Evolutionary conservation across 92 coral and sea anemone genomes (phyloP), one percentile per base, ranked within the genome.

Genomic region (Phymanthus crucifer): DNA sequence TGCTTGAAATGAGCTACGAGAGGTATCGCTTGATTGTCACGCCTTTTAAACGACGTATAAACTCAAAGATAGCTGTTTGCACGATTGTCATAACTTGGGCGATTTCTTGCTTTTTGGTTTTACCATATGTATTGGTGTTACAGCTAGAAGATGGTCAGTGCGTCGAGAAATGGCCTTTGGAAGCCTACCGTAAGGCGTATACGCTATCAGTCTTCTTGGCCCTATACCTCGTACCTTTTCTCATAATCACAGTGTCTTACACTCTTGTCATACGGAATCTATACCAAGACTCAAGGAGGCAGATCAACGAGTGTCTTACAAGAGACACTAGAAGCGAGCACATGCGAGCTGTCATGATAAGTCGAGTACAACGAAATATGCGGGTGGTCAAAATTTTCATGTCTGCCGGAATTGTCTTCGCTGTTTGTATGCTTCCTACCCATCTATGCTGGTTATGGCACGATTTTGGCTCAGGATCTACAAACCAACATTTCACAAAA

Each of bases 381-480:
- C 57, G 67, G 21, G 78, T 78, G 19, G 86, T 87, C 16, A 83
- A 78, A 43, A 75, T 83, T 18, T 87, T 87, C 46, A 83, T 85
- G 72, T 21, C 75, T 14, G 91, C 91, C 7, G 91, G 86, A 6
- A 29, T 87, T 2, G 58, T 76, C 7, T 87, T 87, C 36, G 88
- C 86, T 2, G 83, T 81, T 31, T 87, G 91, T 34, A 75, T 83
- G 83, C 64, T 87, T 21, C 91, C 91, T 1, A 85, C 88, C 1
- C 88, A 87, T 52, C 37, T 71, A n/a, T 87, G 83, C 75, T 87
- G 91, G 91, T 70, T 87, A 77, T 87, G 91, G 91, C 77, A 78
- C 18, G 83, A 85, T 9, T 87, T 58, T 56, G 87, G 91, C 11
- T 27, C 46, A 9, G 78, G 87, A 17, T 67, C 84, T 0, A 61